Evolutionary conservation across 2,888 invertebrate genomes (phyloP).

Genomic region (Piscicola geometra): DNA sequence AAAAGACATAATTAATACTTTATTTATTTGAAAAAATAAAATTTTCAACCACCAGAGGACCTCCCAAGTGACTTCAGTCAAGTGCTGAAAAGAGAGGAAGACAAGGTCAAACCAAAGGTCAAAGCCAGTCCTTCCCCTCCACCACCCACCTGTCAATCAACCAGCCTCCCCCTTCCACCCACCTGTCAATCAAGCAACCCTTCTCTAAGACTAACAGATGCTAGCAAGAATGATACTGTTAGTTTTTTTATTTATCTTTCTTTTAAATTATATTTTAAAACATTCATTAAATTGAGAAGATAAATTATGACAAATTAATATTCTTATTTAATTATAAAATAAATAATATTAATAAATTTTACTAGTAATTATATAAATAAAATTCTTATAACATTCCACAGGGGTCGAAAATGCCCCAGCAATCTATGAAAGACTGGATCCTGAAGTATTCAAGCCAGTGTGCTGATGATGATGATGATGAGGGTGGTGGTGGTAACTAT

Average conservation of each 20-base stretch:
- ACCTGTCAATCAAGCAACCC: too few species aligned
- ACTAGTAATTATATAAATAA: too few species aligned
- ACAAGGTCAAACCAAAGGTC: slow-evolving; percentile 47
- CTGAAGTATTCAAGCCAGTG: slow-evolving; percentile 49
- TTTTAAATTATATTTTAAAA: too few species aligned
- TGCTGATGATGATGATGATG: slow-evolving; percentile 45
- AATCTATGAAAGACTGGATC: slow-evolving; percentile 51
- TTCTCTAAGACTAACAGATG: too few species aligned
- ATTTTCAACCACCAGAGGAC: slow-evolving; percentile 45
- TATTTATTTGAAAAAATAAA: background rate
- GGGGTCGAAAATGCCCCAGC: too few species aligned
- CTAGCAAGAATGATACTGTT: too few species aligned
- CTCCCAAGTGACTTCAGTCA: slow-evolving; percentile 52
- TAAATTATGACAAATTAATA: too few species aligned
- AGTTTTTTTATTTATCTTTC: too few species aligned
- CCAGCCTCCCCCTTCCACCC: background rate
- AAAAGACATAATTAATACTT: background rate
- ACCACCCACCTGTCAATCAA: background rate
- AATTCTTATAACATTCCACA: too few species aligned
- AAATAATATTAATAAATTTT: too few species aligned
- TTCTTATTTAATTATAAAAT: too few species aligned
- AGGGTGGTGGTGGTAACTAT: slow-evolving; percentile 40
- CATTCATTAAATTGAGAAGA: too few species aligned
- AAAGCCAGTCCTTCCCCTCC: slow-evolving; percentile 27
- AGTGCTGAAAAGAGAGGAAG: slow-evolving; percentile 48